These are phyloP conservation scores for Zosterops pallidus DNA, from an alignment of 2,113 vertebrate species.

Conservation along the genomic window DNA sequence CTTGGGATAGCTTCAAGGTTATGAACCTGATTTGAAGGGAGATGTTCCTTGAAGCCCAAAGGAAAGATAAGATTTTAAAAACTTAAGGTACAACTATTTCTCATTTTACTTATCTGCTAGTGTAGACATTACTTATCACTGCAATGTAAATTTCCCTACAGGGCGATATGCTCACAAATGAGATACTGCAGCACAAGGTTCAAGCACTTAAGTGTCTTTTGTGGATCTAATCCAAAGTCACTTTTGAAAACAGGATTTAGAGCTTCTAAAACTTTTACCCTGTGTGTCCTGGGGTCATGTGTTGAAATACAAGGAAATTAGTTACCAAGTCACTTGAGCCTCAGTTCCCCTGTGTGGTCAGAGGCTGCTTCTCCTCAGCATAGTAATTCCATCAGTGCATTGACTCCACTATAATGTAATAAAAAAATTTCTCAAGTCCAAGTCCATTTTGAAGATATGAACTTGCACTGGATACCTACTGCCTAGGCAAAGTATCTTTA, in stretches of 20 bases:
- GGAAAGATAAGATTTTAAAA: neutral
- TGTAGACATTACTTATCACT: neutral
- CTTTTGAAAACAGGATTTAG: neutral
- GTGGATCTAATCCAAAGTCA: neutral
- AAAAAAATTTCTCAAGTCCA: neutral
- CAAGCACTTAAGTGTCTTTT: neutral
- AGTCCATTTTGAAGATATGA: neutral
- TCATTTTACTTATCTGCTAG: neutral
- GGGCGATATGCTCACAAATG: neutral
- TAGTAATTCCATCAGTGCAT: neutral
- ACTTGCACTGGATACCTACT: neutral
- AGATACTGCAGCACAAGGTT: neutral
- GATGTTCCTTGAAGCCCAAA: neutral
- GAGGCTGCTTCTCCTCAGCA: neutral
- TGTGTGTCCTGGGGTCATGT: neutral
- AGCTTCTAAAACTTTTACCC: neutral
- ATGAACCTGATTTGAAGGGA: neutral
- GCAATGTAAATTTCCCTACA: neutral
- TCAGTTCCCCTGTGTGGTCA: neutral
- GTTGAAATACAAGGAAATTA: neutral
- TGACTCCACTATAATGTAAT: neutral
- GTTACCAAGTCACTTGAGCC: neutral
- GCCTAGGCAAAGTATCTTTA: neutral
- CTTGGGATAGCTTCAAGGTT: neutral
- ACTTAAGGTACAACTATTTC: neutral